These are phyloP conservation scores for Pantherophis vulpinus DNA, from an alignment of 2,797 vertebrate species.

Conservation along the genomic window DNA sequence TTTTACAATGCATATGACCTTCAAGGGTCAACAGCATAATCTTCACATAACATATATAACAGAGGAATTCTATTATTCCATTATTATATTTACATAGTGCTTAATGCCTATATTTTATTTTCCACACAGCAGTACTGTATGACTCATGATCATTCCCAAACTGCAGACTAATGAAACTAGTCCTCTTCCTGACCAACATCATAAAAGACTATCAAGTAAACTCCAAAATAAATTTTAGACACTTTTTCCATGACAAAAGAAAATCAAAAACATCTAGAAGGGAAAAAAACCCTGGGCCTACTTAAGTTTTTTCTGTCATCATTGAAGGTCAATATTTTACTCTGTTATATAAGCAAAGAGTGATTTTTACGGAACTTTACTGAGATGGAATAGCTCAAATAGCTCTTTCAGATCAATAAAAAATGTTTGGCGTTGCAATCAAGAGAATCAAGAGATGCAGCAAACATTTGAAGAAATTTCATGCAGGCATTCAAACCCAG, in stretches of 20 bases:
- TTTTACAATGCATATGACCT: background rate
- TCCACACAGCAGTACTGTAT: background rate
- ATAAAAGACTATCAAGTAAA: background rate
- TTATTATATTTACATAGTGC: background rate
- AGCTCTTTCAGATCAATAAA: constrained; percentile 12
- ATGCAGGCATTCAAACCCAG: constrained; percentile 21
- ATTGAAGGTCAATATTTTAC: background rate
- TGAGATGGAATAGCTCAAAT: background rate
- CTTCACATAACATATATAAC: background rate
- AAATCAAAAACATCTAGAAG: background rate
- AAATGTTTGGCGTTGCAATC: constrained; percentile 14
- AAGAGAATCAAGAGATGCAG: constrained; percentile 18
- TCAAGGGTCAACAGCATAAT: background rate
- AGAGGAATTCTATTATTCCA: background rate
- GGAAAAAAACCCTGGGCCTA: background rate
- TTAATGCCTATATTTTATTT: background rate
- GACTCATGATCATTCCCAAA: background rate
- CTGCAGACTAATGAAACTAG: background rate
- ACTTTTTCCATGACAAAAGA: background rate
- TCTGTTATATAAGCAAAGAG: background rate
- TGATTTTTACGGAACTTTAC: background rate
- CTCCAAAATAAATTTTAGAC: background rate
- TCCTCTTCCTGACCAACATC: background rate
- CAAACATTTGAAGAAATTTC: constrained; percentile 43
- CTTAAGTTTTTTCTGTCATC: background rate